A percentile compares a stretch with the other conserved stretches of the same genome.
phyloP scores from a whole-genome alignment of 2,888 invertebrate species.

The Priocnemis perturbator region DNA sequence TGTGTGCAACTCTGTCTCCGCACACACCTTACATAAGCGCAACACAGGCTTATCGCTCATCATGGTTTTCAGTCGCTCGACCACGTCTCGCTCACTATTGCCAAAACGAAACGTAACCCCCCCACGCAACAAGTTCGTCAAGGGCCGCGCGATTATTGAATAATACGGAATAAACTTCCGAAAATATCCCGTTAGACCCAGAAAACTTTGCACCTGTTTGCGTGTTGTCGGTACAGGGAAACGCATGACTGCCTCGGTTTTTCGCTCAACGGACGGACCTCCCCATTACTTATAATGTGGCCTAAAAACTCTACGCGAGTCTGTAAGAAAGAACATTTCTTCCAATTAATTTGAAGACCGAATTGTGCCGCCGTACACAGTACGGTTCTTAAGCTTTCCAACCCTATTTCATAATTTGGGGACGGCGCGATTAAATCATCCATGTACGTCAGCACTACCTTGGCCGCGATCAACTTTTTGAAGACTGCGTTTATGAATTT shows the following conservation, averaged over 20 bases:
- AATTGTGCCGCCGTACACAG: background rate
- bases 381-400: background rate
- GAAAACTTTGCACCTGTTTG: slow-evolving; percentile 19
- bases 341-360: slow-evolving; percentile 24
- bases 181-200: slow-evolving; percentile 29
- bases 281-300: slow-evolving; percentile 15
- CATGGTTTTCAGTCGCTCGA: background rate
- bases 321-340: slow-evolving; percentile 25
- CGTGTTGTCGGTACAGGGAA: slow-evolving; percentile 27
- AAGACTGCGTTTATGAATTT: slow-evolving; percentile 10
- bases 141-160: slow-evolving; percentile 20
- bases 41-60: slow-evolving; percentile 6
- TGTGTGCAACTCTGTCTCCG: slow-evolving; percentile 25
- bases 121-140: background rate
- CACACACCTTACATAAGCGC: background rate
- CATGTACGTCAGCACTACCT: slow-evolving; percentile 4
- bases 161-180: slow-evolving; percentile 26
- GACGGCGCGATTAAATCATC: slow-evolving; percentile 20
- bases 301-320: slow-evolving; percentile 32
- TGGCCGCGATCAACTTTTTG: slow-evolving; percentile 1
- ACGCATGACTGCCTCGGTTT: slow-evolving; percentile 32
- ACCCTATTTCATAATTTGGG: background rate
- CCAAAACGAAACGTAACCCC: slow-evolving; percentile 44
- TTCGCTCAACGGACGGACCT: slow-evolving; percentile 10
- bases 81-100: background rate